Evolutionary conservation across 2,888 invertebrate genomes (phyloP).

Genomic region (Nomada fabriciana): DNA sequence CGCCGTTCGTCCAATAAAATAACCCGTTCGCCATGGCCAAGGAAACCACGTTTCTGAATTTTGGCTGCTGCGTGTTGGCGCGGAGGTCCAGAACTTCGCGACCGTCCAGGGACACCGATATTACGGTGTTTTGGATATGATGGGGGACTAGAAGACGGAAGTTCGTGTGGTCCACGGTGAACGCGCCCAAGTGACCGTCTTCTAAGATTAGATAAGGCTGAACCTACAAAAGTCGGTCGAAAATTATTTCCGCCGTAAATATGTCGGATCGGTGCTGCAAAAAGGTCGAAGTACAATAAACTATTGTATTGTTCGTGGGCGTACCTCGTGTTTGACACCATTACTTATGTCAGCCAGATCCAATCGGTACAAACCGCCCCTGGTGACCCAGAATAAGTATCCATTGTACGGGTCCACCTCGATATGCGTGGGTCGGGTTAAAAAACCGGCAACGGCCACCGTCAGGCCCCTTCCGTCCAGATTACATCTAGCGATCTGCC

Average conservation of each 20-base stretch:
- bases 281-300: not conserved
- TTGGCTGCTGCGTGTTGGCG: slow-evolving; percentile 90
- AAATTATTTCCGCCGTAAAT: not conserved
- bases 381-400: slow-evolving; percentile 92
- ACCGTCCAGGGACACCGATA: slow-evolving; percentile 93
- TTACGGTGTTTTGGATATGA: slow-evolving; percentile 90
- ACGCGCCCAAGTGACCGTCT: slow-evolving; percentile 90
- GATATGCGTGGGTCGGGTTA: slow-evolving; percentile 90
- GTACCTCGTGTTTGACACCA: slow-evolving; percentile 88
- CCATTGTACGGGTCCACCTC: slow-evolving; percentile 97
- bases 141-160: slow-evolving; percentile 92
- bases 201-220: slow-evolving; percentile 88
- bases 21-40: slow-evolving; percentile 91
- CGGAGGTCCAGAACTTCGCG: slow-evolving; percentile 90
- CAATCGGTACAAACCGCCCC: slow-evolving; percentile 90
- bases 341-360: slow-evolving; percentile 92
- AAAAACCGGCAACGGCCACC: slow-evolving; percentile 90
- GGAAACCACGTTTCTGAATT: slow-evolving; percentile 90
- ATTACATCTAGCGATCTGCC: slow-evolving; percentile 92
- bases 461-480: slow-evolving; percentile 90
- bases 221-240: slow-evolving; percentile 74
- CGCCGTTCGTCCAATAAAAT: slow-evolving; percentile 95
- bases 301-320: not conserved
- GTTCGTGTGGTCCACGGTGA: slow-evolving; percentile 93
- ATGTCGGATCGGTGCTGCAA: not conserved